Evolutionary conservation across 2,113 vertebrate genomes (phyloP), one percentile per base, ranked within the genome.

Genomic region (Dipodomys stephensi): DNA sequence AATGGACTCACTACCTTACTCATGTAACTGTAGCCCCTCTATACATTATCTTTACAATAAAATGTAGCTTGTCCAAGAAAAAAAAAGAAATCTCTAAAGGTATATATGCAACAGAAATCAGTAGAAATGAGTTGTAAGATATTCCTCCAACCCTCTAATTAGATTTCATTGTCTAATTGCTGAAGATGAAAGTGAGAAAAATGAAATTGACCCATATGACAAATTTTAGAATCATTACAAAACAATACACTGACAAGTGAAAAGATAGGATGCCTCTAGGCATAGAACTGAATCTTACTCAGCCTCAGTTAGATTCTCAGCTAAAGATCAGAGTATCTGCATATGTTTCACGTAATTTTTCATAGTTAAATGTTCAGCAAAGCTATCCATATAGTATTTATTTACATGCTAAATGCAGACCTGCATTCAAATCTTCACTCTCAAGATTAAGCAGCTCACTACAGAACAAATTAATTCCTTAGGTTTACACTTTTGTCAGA

Each of bases 71-170:
- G 39, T 39, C 39, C 39, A 39, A 39, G 39, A 39, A 39, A 39
- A 39, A 39, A 39, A 39, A 39, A 39, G 76, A 94, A 88, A 76
- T 86, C 25, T 93, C 60, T 53, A 20, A 30, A 69, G 69, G 28
- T 93, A 35, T 19, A 49, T 57, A 32, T 7, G 22, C 57, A 85
- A 68, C 39, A 91, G 76, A 30, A 2, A n/a, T 71, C 22, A 1
- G 28, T 44, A 90, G 60, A 94, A 95, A 92, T 90, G 44, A 94
- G 83, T 67, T 62, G 7, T 53, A 90, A 91, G 35, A 76, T 87
- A n/a, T 90, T 69, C 49, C 89, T 95, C 49, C 53, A 81, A 16
- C 22, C 27, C 32, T 97, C 57, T 96, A 87, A 90, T 90, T 96
- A 93, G 81, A 87, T 68, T 81, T 91, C 39, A n/a, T 68, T 84